Base-by-base conservation (phyloP, 2,888 invertebrate genomes). In the Orthonevra nobilis region DNA sequence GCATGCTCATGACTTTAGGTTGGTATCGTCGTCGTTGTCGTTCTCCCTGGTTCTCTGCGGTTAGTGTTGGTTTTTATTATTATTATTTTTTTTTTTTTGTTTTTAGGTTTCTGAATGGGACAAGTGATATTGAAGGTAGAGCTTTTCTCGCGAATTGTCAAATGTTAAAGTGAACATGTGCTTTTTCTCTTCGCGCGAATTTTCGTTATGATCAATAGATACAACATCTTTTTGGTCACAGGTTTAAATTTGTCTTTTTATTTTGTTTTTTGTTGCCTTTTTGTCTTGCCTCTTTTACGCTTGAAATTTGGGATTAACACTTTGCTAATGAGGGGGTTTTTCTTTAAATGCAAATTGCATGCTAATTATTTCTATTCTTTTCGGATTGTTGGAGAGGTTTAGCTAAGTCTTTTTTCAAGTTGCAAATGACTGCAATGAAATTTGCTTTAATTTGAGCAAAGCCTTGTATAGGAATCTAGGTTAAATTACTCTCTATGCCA, bases 121-220 rank as follows among this genome's bases (percentile, higher is more conserved):
- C n/a, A n/a, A n/a, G n/a, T n/a, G n/a, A 10, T 20, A 26, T 14
- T n/a, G 34, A 10, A 15, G 46, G 17, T 23, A 30, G n/a, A 68
- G 68, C 68, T 75, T 61, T 70, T 70, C 20, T 48, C 46, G 30
- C 46, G 23, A 23, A 14, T 26, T 56, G 40, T 34, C 40, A 54
- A 6, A 46, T 42, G n/a, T n/a, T n/a, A n/a, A n/a, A 40, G 36
- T 14, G 28, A 70, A 58, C 77, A 79, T 79, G 77, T 79, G 77
- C 77, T 72, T 72, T 77, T 66, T 12, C 34, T 48, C 26, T 63
- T 28, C 15, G 10, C 9, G 3, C 26, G 20, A 30, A 44, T 36
- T 36, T 58, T n/a, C n/a, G 70, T 52, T 70, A 72, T 58, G 64
- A 44, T 50, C 44, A 46, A 54, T 52, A 17, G 23, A 26, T 61